phyloP scores from a whole-genome alignment of 2,888 invertebrate species.

The Calliopum simillimum region DNA sequence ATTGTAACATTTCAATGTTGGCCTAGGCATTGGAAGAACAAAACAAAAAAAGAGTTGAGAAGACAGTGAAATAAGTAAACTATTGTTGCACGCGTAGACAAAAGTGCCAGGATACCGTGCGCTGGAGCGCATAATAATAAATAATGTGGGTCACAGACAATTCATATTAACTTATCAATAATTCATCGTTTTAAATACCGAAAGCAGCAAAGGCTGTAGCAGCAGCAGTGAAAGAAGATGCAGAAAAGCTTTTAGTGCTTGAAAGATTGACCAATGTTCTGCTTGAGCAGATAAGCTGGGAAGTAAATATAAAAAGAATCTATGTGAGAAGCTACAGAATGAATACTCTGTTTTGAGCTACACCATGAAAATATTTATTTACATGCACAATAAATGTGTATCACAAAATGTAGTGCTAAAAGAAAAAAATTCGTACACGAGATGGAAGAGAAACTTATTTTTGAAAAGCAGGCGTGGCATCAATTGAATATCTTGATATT shows the following conservation, averaged over 20 bases:
- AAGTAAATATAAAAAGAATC: no score
- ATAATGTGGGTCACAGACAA: conserved; percentile 52
- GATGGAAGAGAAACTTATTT: no score
- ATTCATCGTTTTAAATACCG: conserved; percentile 45
- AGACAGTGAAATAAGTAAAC: neutral
- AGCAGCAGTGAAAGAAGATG: conserved; percentile 9
- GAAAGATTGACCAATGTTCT: conserved; percentile 2
- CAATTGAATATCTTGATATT: no score
- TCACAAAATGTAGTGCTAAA: no score
- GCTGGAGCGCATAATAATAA: conserved; percentile 42
- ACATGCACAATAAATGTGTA: neutral
- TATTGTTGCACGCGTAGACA: neutral
- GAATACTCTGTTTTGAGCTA: neutral
- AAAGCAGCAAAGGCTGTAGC: conserved; percentile 12
- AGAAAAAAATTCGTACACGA: no score
- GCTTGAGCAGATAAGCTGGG: neutral
- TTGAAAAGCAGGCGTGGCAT: no score
- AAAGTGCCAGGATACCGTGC: conserved; percentile 23
- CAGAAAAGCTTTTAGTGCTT: neutral
- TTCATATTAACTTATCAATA: conserved; percentile 53
- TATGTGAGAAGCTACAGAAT: neutral
- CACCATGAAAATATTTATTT: neutral
- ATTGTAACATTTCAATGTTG: conserved; percentile 31
- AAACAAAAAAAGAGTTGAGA: neutral
- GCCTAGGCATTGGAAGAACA: neutral